These are phyloP conservation scores for Plagodis dolabraria DNA, from an alignment of 2,888 invertebrate genomes.

Conservation along the genomic window DNA sequence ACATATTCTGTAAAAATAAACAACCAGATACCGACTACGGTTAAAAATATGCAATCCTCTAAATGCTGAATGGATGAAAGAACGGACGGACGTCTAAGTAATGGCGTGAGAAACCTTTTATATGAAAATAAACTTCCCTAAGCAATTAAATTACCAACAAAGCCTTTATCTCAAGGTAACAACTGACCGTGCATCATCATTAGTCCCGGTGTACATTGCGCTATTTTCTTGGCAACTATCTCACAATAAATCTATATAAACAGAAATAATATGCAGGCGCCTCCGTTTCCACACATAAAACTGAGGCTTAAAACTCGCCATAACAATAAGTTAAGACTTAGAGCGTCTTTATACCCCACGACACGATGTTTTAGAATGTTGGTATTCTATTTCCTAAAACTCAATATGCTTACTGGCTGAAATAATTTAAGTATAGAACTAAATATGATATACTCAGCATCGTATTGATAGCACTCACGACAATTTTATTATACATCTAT, in stretches of 20 bases:
- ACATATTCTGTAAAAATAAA: too few relatives aligned
- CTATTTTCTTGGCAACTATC: slow-evolving; percentile 52
- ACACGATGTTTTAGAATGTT: not conserved
- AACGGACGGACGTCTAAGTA: too few relatives aligned
- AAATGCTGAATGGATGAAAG: too few relatives aligned
- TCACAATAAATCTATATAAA: slow-evolving; percentile 65
- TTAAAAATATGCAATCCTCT: too few relatives aligned
- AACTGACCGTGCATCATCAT: slow-evolving; percentile 38
- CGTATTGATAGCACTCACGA: too few relatives aligned
- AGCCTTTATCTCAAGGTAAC: slow-evolving; percentile 11
- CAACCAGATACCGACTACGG: too few relatives aligned
- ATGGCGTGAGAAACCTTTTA: too few relatives aligned
- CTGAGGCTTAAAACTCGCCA: slow-evolving; percentile 81
- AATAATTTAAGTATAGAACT: too few relatives aligned
- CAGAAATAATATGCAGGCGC: slow-evolving; percentile 61
- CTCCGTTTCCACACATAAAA: slow-evolving; percentile 76
- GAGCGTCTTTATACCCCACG: slow-evolving; percentile 52
- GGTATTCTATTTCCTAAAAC: too few relatives aligned
- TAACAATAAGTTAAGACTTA: slow-evolving; percentile 85
- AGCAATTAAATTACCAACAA: slow-evolving; percentile 6
- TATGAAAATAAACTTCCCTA: not conserved
- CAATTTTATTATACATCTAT: too few relatives aligned
- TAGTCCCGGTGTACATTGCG: slow-evolving; percentile 31
- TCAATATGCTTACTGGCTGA: too few relatives aligned
- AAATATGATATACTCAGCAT: too few relatives aligned